Evolutionary conservation across 92 coral and sea anemone species (phyloP).

Genomic region (Virgularia gustaviana): DNA sequence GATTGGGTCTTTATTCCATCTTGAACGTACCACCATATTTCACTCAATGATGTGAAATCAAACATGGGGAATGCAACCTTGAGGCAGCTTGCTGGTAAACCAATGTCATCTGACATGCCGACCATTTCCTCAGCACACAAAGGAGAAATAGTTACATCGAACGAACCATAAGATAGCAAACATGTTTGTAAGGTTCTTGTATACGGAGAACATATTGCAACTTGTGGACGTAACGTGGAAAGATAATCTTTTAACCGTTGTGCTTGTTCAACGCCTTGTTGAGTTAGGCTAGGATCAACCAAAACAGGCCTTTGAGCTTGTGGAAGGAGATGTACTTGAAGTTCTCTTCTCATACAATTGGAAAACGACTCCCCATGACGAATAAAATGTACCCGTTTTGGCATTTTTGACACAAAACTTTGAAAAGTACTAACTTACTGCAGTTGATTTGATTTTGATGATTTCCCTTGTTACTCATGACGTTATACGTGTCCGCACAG

Average conservation of each 20-base stretch:
- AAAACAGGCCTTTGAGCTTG: slow-evolving; percentile 12
- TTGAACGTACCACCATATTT: slow-evolving; percentile 54
- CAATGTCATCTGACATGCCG: slow-evolving; percentile 45
- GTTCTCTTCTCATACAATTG: slow-evolving; percentile 19
- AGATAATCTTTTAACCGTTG: slow-evolving; percentile 15
- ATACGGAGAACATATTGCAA: slow-evolving; percentile 44
- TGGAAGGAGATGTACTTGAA: neutral
- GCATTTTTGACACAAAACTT: too few species aligned
- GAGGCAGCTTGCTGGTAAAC: slow-evolving; percentile 41
- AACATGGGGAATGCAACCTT: slow-evolving; percentile 31
- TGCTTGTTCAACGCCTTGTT: slow-evolving; percentile 28
- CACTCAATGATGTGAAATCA: slow-evolving; percentile 41
- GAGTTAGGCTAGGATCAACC: slow-evolving; percentile 21
- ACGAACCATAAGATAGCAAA: slow-evolving; percentile 34
- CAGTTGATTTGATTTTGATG: too few species aligned
- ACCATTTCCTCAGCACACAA: slow-evolving; percentile 49
- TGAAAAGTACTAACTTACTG: too few species aligned
- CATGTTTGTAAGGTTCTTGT: slow-evolving; percentile 53
- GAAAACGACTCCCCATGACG: slow-evolving; percentile 30
- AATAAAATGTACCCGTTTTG: slow-evolving; percentile 25
- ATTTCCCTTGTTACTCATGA: too few species aligned
- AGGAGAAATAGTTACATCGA: slow-evolving; percentile 36
- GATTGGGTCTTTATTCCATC: slow-evolving; percentile 27
- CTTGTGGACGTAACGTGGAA: slow-evolving; percentile 20
- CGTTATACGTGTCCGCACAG: too few species aligned